phyloP scores from a whole-genome alignment of 2,113 vertebrate genomes.

The Pangasianodon gigas region DNA sequence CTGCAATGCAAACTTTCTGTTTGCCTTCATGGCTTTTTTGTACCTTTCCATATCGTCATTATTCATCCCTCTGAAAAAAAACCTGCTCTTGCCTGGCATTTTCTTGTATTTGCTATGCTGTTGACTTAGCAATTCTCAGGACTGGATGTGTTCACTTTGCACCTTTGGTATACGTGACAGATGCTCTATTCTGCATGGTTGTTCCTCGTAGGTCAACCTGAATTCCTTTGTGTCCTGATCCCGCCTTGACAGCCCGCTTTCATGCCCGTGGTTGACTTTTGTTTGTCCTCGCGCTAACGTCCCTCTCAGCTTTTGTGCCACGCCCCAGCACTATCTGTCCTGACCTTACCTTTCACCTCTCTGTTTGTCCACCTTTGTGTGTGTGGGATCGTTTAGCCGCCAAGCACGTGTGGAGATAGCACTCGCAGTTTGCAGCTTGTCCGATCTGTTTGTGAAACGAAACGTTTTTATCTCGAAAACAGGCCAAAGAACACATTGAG shows the following conservation, averaged over 20 bases:
- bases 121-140: constrained; percentile 80
- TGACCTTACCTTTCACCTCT: constrained; percentile 67
- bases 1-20: constrained; percentile 68
- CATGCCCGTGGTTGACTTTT: constrained; percentile 61
- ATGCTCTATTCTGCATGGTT: constrained; percentile 62
- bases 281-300: constrained; percentile 65
- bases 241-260: constrained; percentile 64
- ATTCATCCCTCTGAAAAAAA: constrained; percentile 70
- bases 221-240: constrained; percentile 64
- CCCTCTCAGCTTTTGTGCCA: constrained; percentile 59
- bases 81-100: constrained; percentile 59
- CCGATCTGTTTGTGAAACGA: constrained; percentile 67
- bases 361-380: constrained; percentile 70
- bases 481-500: constrained; percentile 59
- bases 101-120: constrained; percentile 66
- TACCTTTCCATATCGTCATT: constrained; percentile 72
- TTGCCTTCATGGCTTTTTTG: constrained; percentile 65
- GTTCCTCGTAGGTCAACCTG: constrained; percentile 57
- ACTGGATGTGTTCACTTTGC: constrained; percentile 70
- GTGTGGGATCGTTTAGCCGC: constrained; percentile 63
- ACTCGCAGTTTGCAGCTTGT: constrained; percentile 64
- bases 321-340: constrained; percentile 67
- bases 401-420: constrained; percentile 64
- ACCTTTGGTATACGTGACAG: constrained; percentile 70
- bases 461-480: constrained; percentile 67